Evolutionary conservation across 2,888 invertebrate species (phyloP).

Genomic region (Chalcosyrphus nemorum): DNA sequence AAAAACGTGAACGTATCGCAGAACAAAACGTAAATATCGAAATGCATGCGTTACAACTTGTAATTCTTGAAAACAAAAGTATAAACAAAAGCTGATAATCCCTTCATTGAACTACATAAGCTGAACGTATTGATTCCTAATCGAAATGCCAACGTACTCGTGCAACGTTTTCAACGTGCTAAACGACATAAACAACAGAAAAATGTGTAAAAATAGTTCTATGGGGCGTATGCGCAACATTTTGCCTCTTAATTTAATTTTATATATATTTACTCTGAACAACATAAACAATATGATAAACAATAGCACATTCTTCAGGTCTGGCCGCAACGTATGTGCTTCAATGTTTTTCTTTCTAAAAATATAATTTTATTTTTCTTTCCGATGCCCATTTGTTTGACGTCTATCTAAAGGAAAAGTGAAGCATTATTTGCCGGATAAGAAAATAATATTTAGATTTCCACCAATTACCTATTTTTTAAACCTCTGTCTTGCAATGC

Average conservation of each 20-base stretch:
- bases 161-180: not conserved
- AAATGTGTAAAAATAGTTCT: constrained; percentile 11
- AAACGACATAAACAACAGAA: not conserved
- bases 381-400: not conserved
- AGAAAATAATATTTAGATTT: not conserved
- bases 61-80: not conserved
- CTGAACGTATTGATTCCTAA: not conserved
- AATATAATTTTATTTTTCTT: not conserved
- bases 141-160: not conserved
- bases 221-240: constrained; percentile 30
- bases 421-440: constrained; percentile 15
- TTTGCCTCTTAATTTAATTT: not conserved
- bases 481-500: not conserved
- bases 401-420: not conserved
- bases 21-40: too few species aligned
- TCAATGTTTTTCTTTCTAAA: constrained; percentile 31
- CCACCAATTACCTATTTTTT: not conserved
- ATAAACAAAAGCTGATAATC: not conserved
- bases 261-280: not conserved
- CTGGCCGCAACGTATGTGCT: constrained; percentile 12
- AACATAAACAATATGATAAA: constrained; percentile 17
- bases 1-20: too few species aligned
- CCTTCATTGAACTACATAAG: not conserved
- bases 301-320: constrained; percentile 40
- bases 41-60: not conserved